phyloP scores from a whole-genome alignment of 2,113 vertebrate genomes.

The Heteronetta atricapilla region DNA sequence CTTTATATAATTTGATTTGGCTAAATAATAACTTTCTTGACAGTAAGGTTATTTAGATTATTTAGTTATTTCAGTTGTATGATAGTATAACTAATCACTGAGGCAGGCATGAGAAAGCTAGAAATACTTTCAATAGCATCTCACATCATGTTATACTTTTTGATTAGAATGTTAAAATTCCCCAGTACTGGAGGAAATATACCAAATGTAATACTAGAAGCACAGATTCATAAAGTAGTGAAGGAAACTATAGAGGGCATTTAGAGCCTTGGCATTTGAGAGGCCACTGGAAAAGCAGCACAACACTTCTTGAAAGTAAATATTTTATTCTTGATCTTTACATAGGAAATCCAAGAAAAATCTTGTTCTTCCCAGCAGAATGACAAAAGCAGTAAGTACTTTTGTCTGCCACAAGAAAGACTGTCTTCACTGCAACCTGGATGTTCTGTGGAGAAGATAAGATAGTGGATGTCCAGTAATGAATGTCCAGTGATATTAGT shows the following conservation, averaged over 20 bases:
- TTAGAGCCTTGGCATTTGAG: background rate
- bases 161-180: background rate
- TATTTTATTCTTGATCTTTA: slow-evolving; percentile 45
- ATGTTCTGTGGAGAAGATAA: background rate
- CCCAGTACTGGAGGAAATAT: background rate
- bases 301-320: background rate
- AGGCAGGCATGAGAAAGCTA: background rate
- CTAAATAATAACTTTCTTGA: background rate
- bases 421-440: background rate
- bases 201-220: background rate
- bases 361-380: background rate
- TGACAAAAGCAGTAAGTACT: background rate
- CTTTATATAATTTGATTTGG: background rate
- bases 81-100: background rate
- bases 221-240: background rate
- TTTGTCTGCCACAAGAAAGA: background rate
- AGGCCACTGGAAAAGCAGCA: slow-evolving; percentile 17
- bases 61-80: background rate
- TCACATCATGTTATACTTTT: background rate
- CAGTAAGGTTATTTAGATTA: background rate
- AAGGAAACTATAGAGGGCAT: slow-evolving; percentile 23
- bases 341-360: slow-evolving; percentile 15
- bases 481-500: background rate
- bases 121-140: background rate
- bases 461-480: background rate